Conservation (phyloP, 2,888 invertebrate genomes). For the Andrena bicolor region DNA sequence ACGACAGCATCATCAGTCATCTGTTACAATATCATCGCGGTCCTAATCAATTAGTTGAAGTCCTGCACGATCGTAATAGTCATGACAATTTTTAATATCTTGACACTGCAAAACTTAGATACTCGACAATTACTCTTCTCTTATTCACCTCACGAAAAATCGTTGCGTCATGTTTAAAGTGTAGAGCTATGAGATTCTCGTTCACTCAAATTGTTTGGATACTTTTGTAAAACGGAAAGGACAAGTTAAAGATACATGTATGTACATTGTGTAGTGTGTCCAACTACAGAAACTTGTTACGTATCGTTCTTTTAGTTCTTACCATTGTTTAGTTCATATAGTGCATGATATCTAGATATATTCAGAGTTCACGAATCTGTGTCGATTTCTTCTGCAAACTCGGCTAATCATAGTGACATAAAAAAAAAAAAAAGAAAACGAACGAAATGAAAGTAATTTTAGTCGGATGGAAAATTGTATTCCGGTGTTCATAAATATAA, state of each 20-base stretch:
- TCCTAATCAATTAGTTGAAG: slow-evolving; percentile 12
- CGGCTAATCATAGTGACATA: slow-evolving; percentile 53
- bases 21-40: slow-evolving; percentile 44
- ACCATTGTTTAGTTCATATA: slow-evolving; percentile 38
- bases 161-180: background rate
- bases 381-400: slow-evolving; percentile 81
- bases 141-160: background rate
- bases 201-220: background rate
- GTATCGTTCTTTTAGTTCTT: slow-evolving; percentile 14
- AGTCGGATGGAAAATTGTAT: slow-evolving; percentile 36
- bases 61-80: slow-evolving; percentile 52
- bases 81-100: slow-evolving; percentile 3
- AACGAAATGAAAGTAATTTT: slow-evolving; percentile 37
- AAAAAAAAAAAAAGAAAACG: slow-evolving; percentile 24
- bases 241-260: slow-evolving; percentile 1
- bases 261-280: slow-evolving; percentile 33
- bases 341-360: slow-evolving; percentile 65
- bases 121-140: background rate
- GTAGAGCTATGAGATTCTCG: background rate
- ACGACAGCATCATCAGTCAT: slow-evolving; percentile 59
- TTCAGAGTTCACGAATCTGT: slow-evolving; percentile 67
- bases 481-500: slow-evolving; percentile 24
- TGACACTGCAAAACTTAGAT: slow-evolving; percentile 16
- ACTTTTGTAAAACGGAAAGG: background rate
- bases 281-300: slow-evolving; percentile 36